Evolutionary conservation across 64 coral and sea anemone genomes (phyloP).

Genomic region (Orbicella faveolata): DNA sequence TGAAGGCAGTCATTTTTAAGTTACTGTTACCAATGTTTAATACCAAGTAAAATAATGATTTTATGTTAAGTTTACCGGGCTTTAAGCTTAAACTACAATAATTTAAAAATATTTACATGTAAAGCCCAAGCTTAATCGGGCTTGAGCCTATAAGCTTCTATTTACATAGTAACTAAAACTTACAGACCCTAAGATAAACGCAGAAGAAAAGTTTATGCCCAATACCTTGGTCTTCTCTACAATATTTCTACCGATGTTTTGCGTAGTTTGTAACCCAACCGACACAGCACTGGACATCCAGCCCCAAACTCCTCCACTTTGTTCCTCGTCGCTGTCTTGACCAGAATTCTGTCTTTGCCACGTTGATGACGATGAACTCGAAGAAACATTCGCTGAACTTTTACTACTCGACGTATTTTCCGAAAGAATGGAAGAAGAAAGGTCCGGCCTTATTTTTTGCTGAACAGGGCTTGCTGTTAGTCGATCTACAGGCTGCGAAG

Average conservation of each 20-base stretch:
- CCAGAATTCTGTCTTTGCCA: conserved; percentile 58
- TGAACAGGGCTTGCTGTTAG: conserved; percentile 54
- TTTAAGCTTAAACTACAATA: no score
- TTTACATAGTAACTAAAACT: no score
- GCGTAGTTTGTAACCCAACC: conserved; percentile 87
- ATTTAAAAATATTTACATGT: no score
- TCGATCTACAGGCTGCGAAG: not conserved
- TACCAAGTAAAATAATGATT: no score
- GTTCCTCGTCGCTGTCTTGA: conserved; percentile 21
- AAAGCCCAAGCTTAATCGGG: no score
- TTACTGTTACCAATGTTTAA: no score
- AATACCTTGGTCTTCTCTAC: conserved; percentile 98
- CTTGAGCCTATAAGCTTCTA: no score
- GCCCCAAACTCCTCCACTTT: conserved; percentile 80
- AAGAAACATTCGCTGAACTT: not conserved
- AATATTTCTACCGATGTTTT: conserved; percentile 95
- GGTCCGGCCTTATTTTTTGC: conserved; percentile 38
- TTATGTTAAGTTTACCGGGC: no score
- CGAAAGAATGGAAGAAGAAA: not conserved
- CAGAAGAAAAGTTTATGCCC: not conserved
- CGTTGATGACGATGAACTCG: conserved; percentile 51
- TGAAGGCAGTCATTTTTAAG: no score
- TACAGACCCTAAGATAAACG: no score
- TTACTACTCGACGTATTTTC: not conserved
- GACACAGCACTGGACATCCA: conserved; percentile 97